Evolutionary conservation across 2,888 invertebrate species (phyloP).

Genomic region (Pogonocherus hispidulus): DNA sequence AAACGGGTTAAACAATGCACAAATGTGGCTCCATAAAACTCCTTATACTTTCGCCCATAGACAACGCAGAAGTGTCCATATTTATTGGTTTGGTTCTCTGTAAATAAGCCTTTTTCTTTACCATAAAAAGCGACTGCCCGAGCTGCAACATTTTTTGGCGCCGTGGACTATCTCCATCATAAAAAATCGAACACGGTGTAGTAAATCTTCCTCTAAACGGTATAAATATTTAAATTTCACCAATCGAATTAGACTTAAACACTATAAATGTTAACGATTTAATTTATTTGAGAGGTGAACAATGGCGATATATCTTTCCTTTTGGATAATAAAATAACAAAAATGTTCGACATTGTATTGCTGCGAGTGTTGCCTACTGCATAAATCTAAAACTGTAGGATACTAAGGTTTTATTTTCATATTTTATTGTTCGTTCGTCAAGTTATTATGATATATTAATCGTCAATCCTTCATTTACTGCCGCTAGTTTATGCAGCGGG

Average conservation of each 20-base stretch:
- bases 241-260: conserved; percentile 52
- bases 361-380: conserved; percentile 45
- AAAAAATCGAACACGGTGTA: conserved; percentile 51
- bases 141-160: conserved; percentile 59
- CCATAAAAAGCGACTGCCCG: conserved; percentile 56
- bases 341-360: conserved; percentile 49
- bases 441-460: background rate
- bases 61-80: conserved; percentile 23
- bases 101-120: conserved; percentile 24
- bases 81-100: conserved; percentile 24
- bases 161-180: conserved; percentile 61
- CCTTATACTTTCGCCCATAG: conserved; percentile 6
- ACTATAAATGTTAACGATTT: conserved; percentile 52
- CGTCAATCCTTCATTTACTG: conserved; percentile 4
- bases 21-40: conserved; percentile 1
- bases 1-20: background rate
- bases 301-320: conserved; percentile 46
- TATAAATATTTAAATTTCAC: conserved; percentile 58
- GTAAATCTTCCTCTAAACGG: conserved; percentile 55
- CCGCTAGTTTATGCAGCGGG: background rate
- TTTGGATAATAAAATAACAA: conserved; percentile 46
- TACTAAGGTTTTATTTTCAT: conserved; percentile 38
- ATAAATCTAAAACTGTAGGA: conserved; percentile 45
- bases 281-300: conserved; percentile 48
- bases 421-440: conserved; percentile 3